A percentile compares a stretch with the other conserved stretches of the same genome.
Evolutionary conservation across 2,888 invertebrate species (phyloP).

Genomic region (Drosophila yooni): DNA sequence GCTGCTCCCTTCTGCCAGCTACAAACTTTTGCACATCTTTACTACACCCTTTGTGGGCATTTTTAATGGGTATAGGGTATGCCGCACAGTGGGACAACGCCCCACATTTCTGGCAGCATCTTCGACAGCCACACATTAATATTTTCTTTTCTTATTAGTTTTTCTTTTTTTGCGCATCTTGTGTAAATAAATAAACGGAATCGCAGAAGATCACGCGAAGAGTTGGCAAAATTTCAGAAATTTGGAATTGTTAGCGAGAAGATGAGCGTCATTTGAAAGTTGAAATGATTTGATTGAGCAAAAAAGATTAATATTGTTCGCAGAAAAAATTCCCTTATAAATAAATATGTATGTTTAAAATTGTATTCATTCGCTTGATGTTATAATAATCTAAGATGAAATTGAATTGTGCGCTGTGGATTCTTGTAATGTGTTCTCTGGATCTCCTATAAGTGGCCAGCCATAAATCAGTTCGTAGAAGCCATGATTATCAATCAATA

Average conservation of each 20-base stretch:
- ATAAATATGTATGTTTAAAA: neutral
- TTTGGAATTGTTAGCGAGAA: neutral
- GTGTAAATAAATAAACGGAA: slow-evolving; percentile 24
- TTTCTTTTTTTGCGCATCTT: neutral
- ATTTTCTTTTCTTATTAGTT: slow-evolving; percentile 8
- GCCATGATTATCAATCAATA: slow-evolving; percentile 65
- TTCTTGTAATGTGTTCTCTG: neutral
- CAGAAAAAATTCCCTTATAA: neutral
- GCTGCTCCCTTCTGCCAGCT: neutral
- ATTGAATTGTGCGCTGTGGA: neutral
- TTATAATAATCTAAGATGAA: neutral
- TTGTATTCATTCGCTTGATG: neutral
- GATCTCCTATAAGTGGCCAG: neutral
- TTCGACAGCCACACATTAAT: slow-evolving; percentile 16
- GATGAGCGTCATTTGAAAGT: slow-evolving; percentile 1
- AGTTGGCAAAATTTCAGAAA: slow-evolving; percentile 1
- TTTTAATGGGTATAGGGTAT: neutral
- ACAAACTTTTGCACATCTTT: neutral
- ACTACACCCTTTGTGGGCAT: neutral
- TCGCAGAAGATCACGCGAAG: slow-evolving; percentile 9
- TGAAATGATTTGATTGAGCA: neutral
- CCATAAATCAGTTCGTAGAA: slow-evolving; percentile 48
- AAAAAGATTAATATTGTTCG: neutral
- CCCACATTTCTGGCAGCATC: neutral
- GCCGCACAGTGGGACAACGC: slow-evolving; percentile 14